Evolutionary conservation across 2,113 vertebrate genomes (phyloP), one percentile per base, ranked within the genome.

Genomic region (Lepus americanus): DNA sequence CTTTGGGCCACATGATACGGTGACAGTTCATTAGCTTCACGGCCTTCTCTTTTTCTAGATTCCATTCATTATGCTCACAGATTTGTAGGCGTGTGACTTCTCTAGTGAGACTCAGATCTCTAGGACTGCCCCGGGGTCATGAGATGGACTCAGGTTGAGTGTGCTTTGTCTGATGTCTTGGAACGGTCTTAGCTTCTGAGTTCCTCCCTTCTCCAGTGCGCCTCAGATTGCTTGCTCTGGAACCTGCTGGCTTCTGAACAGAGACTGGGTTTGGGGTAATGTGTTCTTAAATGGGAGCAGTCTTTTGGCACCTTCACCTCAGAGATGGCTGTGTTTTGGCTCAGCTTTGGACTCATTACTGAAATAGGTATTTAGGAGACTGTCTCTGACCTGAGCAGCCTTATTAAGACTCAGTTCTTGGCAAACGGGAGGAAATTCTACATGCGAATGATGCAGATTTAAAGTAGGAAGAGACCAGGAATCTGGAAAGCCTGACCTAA

Each of bases 261-360:
- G 69, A 81, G 31, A 49, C 63, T 81, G 49, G 29, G 77, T 66
- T 86, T 66, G 11, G 67, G 63, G 67, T 66, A 33, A 59, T 89
- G 19, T 20, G 39, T 59, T 80, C 31, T 86, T 90, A 19, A 81
- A 91, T 92, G 66, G 29, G 59, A 61, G 31, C 44, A 81, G 59
- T 27, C 22, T 69, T 92, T 90, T 69, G 53, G 5, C 36, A 73
- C 36, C 64, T 82, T 92, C 25, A 69, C 36, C 51, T 61, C 12
- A 4, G 49, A 92, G 17, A 67, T 94, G 13, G 29, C 36, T 92
- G 79, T n/a, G 87, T 64, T 85, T 33, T 86, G 44, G 12, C 49
- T 94, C 90, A 82, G 9, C 17, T 90, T 95, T 87, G 85, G 51
- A 67, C 25, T 79, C 19, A 44, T 90, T 91, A 79, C n/a, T 78